Percentiles rank a stretch among this genome's conserved stretches.
phyloP scores from a whole-genome alignment of 2,797 vertebrate species.

The Carduelis carduelis region DNA sequence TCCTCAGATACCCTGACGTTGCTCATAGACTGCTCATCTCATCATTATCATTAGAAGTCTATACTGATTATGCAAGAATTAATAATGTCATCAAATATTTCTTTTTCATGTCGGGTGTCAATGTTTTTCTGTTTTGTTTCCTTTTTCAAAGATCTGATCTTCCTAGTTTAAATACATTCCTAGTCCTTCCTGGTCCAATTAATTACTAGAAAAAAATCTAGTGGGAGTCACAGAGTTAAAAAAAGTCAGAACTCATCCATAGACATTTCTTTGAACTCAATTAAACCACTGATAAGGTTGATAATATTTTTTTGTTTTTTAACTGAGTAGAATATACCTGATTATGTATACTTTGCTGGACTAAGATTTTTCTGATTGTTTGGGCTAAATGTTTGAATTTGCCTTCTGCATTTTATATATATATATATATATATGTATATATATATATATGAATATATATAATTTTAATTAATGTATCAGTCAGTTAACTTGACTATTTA shows the following conservation, averaged over 20 bases:
- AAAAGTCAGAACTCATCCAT: background rate
- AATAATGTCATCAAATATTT: background rate
- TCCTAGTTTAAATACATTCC: background rate
- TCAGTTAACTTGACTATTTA: background rate
- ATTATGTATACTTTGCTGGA: background rate
- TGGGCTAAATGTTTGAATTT: background rate
- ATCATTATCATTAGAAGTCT: background rate
- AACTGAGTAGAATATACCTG: background rate
- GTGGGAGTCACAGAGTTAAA: background rate
- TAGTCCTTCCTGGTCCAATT: background rate
- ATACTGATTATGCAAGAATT: background rate
- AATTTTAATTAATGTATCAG: background rate
- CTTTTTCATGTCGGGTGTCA: background rate
- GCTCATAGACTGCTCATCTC: background rate
- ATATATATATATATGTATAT: background rate
- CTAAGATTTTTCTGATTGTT: background rate
- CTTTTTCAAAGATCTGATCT: background rate
- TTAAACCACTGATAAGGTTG: background rate
- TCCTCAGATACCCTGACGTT: background rate
- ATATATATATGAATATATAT: background rate
- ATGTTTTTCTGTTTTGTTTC: background rate
- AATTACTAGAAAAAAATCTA: background rate
- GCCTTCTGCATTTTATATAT: background rate
- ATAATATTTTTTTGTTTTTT: background rate
- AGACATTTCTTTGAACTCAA: background rate